phyloP scores from a whole-genome alignment of 2,888 invertebrate genomes.

The Apotomis capreana region DNA sequence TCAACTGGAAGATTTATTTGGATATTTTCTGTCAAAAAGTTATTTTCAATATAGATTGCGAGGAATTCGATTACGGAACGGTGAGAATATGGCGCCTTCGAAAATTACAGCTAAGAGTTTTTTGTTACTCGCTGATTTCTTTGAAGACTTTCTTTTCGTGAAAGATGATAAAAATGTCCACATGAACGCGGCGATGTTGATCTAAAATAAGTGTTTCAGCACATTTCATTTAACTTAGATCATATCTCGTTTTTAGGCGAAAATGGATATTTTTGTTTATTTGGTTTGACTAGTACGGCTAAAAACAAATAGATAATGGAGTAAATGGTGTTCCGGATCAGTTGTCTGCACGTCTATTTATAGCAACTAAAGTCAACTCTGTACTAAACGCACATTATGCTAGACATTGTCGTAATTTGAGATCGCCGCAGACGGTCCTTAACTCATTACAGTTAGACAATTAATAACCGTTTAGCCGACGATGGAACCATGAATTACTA shows the following conservation, averaged over 20 bases:
- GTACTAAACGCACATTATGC: not conserved
- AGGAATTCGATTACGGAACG: constrained; percentile 1
- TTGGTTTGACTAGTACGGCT: no score
- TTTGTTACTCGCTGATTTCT: constrained; percentile 1
- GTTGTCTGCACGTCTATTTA: no score
- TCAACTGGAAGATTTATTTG: constrained; percentile 3
- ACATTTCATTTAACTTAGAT: no score
- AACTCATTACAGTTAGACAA: constrained; percentile 20
- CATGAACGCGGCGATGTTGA: no score
- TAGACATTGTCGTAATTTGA: constrained; percentile 16
- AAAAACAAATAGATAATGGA: no score
- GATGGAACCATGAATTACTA: constrained; percentile 5
- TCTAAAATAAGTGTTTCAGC: no score
- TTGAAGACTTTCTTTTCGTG: no score
- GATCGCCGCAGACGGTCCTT: constrained; percentile 49
- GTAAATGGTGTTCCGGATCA: no score
- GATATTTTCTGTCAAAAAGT: constrained; percentile 13
- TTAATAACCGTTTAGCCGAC: constrained; percentile 47
- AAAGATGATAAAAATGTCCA: no score
- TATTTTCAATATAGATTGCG: constrained; percentile 4
- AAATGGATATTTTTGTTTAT: no score
- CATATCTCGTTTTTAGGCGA: no score
- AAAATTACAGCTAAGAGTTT: not conserved
- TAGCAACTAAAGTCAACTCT: not conserved
- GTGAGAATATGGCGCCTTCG: not conserved